Evolutionary conservation across 2,888 invertebrate species (phyloP).

Genomic region (Dryocosmus kuriphilus): DNA sequence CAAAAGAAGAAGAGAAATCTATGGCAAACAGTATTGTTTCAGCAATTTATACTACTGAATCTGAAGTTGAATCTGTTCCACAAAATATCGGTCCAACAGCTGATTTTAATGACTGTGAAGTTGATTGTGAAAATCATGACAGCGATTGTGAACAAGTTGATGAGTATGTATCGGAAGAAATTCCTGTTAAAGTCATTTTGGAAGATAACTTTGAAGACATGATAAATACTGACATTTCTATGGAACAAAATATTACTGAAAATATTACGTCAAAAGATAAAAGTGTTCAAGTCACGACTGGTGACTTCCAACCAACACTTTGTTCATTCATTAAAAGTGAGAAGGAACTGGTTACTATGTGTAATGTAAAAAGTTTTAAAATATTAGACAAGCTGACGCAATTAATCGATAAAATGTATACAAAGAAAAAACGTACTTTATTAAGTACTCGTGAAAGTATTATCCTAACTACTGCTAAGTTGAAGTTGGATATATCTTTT

Average conservation of each 20-base stretch:
- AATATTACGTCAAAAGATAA: not conserved
- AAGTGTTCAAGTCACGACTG: not conserved
- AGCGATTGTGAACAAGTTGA: slow-evolving; percentile 37
- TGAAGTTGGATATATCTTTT: slow-evolving; percentile 48
- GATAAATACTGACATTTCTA: too few relatives aligned
- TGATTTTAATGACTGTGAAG: slow-evolving; percentile 23
- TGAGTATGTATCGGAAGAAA: not conserved
- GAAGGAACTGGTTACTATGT: not conserved
- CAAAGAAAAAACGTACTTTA: slow-evolving; percentile 20
- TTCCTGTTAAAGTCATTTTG: not conserved
- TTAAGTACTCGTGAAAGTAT: slow-evolving; percentile 43
- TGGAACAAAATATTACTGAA: not conserved
- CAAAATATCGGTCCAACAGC: not conserved
- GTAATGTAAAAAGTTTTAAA: slow-evolving; percentile 41
- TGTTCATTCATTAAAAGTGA: not conserved
- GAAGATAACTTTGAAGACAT: slow-evolving; percentile 5
- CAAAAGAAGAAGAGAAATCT: slow-evolving; percentile 23
- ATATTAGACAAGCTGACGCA: slow-evolving; percentile 41
- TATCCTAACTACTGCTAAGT: slow-evolving; percentile 42
- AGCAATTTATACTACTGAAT: not conserved
- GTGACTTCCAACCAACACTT: not conserved
- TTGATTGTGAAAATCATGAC: slow-evolving; percentile 39
- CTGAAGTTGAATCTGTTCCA: slow-evolving; percentile 1
- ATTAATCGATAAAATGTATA: slow-evolving; percentile 44
- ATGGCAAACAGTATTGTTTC: not conserved